Evolutionary conservation across 1,140 invertebrate genomes (phyloP).

Genomic region (Dinothrombium tinctorium): DNA sequence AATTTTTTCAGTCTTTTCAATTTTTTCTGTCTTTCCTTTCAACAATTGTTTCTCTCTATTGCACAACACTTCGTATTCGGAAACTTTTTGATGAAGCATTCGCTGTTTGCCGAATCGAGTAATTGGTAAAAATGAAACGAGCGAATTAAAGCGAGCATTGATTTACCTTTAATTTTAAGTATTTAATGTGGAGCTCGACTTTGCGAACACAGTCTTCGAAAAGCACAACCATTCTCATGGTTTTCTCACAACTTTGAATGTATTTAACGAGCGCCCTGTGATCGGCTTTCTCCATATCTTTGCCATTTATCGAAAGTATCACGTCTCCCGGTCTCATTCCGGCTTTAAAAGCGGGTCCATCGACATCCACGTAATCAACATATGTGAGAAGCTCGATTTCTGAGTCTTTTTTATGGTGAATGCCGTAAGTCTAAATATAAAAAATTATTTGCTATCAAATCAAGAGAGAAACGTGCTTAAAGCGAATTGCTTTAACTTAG

Average conservation of each 20-base stretch:
- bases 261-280: slow-evolving; percentile 70
- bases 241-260: slow-evolving; percentile 62
- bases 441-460: neutral
- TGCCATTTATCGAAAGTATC: slow-evolving; percentile 77
- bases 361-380: slow-evolving; percentile 79
- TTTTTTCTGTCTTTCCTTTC: too few species aligned
- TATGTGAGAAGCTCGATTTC: slow-evolving; percentile 83
- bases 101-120: slow-evolving; percentile 26
- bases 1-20: too few species aligned
- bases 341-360: slow-evolving; percentile 61
- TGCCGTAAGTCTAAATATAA: slow-evolving; percentile 62
- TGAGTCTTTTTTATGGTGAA: slow-evolving; percentile 71
- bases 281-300: slow-evolving; percentile 58
- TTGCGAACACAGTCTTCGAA: slow-evolving; percentile 85
- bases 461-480: too few species aligned
- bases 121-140: neutral
- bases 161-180: slow-evolving; percentile 48
- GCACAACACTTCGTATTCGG: slow-evolving; percentile 55
- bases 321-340: slow-evolving; percentile 82
- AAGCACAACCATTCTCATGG: slow-evolving; percentile 79
- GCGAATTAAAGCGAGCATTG: neutral
- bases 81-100: slow-evolving; percentile 55
- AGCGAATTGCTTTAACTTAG: too few species aligned
- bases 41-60: slow-evolving; percentile 57
- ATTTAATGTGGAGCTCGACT: slow-evolving; percentile 70